These are phyloP conservation scores for Osmerus eperlanus DNA, from an alignment of 2,113 vertebrate species.

Conservation along the genomic window DNA sequence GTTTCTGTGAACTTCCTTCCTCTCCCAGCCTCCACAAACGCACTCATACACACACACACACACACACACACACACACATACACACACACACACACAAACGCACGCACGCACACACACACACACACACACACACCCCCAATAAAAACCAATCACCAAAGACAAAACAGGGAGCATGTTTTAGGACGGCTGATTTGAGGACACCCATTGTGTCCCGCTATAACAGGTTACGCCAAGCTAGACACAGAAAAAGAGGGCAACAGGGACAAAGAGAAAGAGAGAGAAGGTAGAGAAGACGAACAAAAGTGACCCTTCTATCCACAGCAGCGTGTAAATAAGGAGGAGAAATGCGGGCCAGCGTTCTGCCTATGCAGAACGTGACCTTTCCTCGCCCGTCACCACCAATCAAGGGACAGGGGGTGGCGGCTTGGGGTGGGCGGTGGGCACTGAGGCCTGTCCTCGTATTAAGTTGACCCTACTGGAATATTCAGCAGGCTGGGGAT, in stretches of 20 bases:
- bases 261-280: neutral
- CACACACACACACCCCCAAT: neutral
- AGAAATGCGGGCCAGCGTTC: too few species aligned
- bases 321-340: too few species aligned
- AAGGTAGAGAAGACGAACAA: neutral
- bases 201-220: neutral
- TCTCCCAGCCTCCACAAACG: neutral
- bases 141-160: neutral
- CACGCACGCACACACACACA: neutral
- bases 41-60: slow-evolving; percentile 11
- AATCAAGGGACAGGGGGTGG: neutral
- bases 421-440: neutral
- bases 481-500: slow-evolving; percentile 3
- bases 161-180: neutral
- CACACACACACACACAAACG: neutral
- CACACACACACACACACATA: neutral
- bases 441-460: neutral
- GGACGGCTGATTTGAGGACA: neutral
- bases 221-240: neutral
- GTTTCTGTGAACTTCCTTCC: neutral
- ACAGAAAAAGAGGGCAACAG: neutral
- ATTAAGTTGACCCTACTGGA: slow-evolving; percentile 1
- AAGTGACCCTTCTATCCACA: too few species aligned
- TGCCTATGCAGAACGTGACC: too few species aligned
- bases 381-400: too few species aligned